These are phyloP conservation scores for Nematostella vectensis DNA, from an alignment of 92 coral and sea anemone genomes.

Conservation along the genomic window DNA sequence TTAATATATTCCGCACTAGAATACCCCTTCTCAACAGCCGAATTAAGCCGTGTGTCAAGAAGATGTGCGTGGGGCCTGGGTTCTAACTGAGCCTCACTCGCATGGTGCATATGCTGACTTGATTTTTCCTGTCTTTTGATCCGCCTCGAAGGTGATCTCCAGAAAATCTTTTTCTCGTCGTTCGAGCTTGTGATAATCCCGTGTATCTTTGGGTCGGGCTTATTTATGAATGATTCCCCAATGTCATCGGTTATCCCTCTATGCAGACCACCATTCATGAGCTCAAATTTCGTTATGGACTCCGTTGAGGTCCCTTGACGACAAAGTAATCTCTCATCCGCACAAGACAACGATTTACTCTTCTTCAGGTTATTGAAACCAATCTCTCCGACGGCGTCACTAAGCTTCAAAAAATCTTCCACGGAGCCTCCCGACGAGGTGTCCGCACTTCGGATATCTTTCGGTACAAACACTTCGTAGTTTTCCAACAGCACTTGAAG, in stretches of 20 bases:
- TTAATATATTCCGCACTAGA: not conserved
- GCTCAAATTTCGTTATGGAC: not conserved
- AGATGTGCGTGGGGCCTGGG: not conserved
- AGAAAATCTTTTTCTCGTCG: not conserved
- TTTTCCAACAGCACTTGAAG: slow-evolving; percentile 21
- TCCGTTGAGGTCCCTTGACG: no score
- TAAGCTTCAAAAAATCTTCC: not conserved
- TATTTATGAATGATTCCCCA: not conserved
- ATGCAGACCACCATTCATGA: no score
- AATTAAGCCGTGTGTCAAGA: not conserved
- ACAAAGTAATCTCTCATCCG: no score
- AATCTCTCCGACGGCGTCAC: no score
- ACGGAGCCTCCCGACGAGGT: not conserved
- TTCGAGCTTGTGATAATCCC: not conserved
- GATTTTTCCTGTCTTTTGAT: not conserved
- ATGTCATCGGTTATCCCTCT: not conserved
- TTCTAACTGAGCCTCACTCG: not conserved
- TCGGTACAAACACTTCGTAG: slow-evolving; percentile 23
- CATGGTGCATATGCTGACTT: not conserved
- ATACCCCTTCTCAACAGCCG: not conserved
- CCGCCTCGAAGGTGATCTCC: slow-evolving; percentile 16
- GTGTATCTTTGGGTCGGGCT: not conserved
- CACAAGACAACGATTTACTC: no score
- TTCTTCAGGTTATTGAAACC: no score
- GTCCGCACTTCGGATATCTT: not conserved